Evolutionary conservation across 2,888 invertebrate genomes (phyloP).

Genomic region (Hipparchia sbordonii): DNA sequence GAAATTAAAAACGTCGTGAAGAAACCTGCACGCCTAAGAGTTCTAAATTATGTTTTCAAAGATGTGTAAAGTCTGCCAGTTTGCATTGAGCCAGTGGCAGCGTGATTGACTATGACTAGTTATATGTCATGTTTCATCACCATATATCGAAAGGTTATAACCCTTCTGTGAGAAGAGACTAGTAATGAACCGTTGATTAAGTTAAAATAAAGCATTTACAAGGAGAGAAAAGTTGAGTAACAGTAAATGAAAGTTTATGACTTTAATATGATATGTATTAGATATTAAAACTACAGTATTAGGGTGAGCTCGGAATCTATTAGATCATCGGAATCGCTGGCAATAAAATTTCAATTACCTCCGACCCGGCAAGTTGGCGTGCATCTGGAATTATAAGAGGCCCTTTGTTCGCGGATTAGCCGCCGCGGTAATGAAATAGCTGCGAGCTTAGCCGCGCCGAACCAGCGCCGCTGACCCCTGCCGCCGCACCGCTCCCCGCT

Average conservation of each 20-base stretch:
- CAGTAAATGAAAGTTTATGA: not conserved
- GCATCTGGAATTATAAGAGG: conserved; percentile 47
- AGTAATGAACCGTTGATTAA: no score
- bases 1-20: no score
- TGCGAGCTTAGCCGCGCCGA: conserved; percentile 61
- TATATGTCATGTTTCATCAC: no score
- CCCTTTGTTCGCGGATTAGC: conserved; percentile 51
- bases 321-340: conserved; percentile 29
- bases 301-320: conserved; percentile 22
- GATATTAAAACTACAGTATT: not conserved
- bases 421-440: conserved; percentile 57
- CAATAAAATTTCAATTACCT: conserved; percentile 50
- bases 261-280: not conserved
- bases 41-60: no score
- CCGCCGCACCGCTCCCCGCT: not conserved
- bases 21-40: no score
- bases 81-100: no score
- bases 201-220: not conserved
- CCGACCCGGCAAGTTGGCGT: conserved; percentile 37
- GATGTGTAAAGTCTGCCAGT: no score
- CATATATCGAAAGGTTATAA: no score
- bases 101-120: no score
- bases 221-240: not conserved
- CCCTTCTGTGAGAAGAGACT: no score
- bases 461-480: conserved; percentile 51